Evolutionary conservation across 1,140 invertebrate genomes (phyloP).

Genomic region (Adelges cooleyi): DNA sequence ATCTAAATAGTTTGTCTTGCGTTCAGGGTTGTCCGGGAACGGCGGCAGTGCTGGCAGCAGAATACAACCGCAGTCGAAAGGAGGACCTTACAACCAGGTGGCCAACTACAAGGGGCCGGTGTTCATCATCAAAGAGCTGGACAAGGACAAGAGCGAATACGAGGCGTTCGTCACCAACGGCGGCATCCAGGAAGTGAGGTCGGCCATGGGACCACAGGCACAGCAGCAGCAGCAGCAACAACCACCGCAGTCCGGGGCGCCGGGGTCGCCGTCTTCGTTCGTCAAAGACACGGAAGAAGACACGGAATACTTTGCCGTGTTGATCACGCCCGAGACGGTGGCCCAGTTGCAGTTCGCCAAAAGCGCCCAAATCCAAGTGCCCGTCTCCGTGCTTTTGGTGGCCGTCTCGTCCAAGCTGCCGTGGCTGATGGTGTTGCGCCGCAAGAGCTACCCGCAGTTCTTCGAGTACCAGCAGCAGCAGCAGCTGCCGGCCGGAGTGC

Average conservation of each 20-base stretch:
- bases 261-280: too few species aligned
- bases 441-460: background rate
- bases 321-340: constrained; percentile 24
- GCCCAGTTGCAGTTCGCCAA: background rate
- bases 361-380: background rate
- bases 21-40: background rate
- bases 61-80: background rate
- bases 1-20: too few species aligned
- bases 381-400: background rate
- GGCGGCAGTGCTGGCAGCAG: background rate
- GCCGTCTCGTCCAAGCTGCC: constrained; percentile 8
- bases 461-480: background rate
- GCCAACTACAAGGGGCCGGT: constrained; percentile 23
- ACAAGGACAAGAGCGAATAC: constrained; percentile 3
- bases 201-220: background rate
- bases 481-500: background rate
- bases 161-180: constrained; percentile 23
- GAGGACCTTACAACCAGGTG: background rate
- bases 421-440: constrained; percentile 16
- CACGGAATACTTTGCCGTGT: constrained; percentile 17
- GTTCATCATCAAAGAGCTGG: constrained; percentile 18
- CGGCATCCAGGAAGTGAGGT: constrained; percentile 16
- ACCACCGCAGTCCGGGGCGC: background rate
- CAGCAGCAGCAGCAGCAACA: background rate
- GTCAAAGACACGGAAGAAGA: constrained; percentile 5